Evolutionary conservation across 2,113 vertebrate species (phyloP).

Genomic region (Struthidea cinerea): DNA sequence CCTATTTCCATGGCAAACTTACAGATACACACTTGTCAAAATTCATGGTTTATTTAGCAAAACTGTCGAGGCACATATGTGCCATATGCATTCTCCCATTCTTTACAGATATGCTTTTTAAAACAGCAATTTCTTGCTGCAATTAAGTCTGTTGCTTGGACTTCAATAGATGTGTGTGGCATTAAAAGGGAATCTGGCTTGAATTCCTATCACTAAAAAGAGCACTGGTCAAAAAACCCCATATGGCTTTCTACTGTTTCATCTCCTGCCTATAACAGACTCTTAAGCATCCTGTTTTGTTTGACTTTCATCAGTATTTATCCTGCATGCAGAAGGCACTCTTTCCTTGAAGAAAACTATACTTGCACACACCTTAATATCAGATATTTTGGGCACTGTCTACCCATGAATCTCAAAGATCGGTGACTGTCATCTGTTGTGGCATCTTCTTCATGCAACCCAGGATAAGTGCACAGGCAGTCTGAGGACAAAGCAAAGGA

Average conservation of each 20-base stretch:
- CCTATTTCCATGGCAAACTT: constrained; percentile 63
- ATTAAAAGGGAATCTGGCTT: not conserved
- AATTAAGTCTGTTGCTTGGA: constrained; percentile 1
- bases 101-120: constrained; percentile 17
- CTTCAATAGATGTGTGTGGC: not conserved
- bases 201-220: not conserved
- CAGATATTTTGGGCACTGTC: not conserved
- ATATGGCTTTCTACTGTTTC: not conserved
- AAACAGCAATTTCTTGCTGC: not conserved
- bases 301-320: not conserved
- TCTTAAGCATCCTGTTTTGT: not conserved
- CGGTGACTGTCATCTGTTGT: not conserved
- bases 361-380: not conserved
- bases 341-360: not conserved
- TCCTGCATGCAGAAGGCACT: not conserved
- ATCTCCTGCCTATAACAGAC: not conserved
- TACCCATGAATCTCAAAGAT: not conserved
- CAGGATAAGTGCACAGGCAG: not conserved
- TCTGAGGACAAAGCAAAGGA: not conserved
- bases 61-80: constrained; percentile 39
- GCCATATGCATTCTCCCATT: constrained; percentile 33
- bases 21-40: constrained; percentile 57
- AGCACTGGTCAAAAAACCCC: not conserved
- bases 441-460: not conserved
- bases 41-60: constrained; percentile 56